Evolutionary conservation across 2,797 vertebrate species (phyloP).

Genomic region (Pipistrellus kuhlii): DNA sequence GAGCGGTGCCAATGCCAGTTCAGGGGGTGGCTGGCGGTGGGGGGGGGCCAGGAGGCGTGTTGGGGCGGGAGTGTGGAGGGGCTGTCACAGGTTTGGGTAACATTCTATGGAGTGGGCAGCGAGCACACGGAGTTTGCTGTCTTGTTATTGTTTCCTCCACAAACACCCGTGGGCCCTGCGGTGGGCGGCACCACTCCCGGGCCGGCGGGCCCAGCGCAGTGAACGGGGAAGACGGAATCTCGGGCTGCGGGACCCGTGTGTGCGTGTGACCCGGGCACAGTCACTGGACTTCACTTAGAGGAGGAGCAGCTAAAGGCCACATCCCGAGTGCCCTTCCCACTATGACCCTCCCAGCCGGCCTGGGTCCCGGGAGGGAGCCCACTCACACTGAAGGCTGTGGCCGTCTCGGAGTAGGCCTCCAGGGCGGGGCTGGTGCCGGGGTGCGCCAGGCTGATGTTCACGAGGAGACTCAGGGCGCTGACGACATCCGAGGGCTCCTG

Average conservation of each 20-base stretch:
- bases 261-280: not conserved
- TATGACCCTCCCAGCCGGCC: not conserved
- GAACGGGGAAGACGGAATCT: not conserved
- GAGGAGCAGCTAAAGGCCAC: not conserved
- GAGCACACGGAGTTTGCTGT: not conserved
- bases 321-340: not conserved
- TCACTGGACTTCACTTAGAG: not conserved
- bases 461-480: constrained; percentile 91
- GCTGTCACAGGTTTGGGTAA: not conserved
- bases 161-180: not conserved
- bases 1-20: not conserved
- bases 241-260: not conserved
- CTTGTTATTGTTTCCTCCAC: not conserved
- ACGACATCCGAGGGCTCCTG: constrained; percentile 93
- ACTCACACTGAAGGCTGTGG: constrained; percentile 94
- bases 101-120: not conserved
- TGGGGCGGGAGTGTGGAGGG: accelerated
- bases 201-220: not conserved
- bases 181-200: not conserved
- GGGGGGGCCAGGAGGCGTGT: not conserved
- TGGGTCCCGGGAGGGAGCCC: not conserved
- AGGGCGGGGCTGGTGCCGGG: constrained; percentile 91
- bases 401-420: constrained; percentile 87
- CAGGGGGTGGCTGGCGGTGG: not conserved
- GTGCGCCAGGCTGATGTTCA: constrained; percentile 90